Percentiles rank a stretch among this genome's conserved stretches.
Evolutionary conservation across 2,797 vertebrate genomes (phyloP).

Genomic region (Acanthis flammea): DNA sequence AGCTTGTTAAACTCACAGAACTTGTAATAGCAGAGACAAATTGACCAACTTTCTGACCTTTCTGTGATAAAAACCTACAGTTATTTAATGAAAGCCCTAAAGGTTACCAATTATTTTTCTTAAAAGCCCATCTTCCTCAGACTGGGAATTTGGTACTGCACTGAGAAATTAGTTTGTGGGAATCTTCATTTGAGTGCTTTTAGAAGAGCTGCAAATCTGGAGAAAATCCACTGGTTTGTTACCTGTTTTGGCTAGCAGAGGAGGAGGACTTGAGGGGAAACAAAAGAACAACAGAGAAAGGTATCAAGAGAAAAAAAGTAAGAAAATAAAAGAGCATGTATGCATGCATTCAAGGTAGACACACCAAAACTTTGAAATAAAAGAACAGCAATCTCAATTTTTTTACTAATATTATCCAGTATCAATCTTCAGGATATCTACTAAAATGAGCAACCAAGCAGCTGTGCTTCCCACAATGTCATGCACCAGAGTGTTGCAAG

Average conservation of each 20-base stretch:
- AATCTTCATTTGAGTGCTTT: not conserved
- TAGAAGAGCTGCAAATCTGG: not conserved
- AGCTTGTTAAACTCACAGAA: not conserved
- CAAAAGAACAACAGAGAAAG: not conserved
- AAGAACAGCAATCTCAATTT: not conserved
- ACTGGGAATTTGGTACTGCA: not conserved
- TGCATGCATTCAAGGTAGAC: not conserved
- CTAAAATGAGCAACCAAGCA: not conserved
- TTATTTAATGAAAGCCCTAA: not conserved
- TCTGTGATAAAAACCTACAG: not conserved
- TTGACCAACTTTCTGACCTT: not conserved
- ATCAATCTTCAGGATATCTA: not conserved
- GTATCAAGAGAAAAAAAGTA: not conserved
- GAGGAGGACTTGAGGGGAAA: not conserved
- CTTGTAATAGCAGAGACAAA: not conserved
- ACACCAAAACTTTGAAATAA: not conserved
- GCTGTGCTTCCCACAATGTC: not conserved
- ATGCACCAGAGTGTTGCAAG: rapidly evolving
- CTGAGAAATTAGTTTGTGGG: not conserved
- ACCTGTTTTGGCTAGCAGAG: not conserved
- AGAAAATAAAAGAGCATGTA: not conserved
- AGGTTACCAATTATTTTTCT: slow-evolving; percentile 33
- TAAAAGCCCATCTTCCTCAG: not conserved
- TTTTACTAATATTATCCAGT: not conserved
- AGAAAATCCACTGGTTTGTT: not conserved